Conservation (phyloP, 2,888 invertebrate species). For the Sphaeridia pumilis region DNA sequence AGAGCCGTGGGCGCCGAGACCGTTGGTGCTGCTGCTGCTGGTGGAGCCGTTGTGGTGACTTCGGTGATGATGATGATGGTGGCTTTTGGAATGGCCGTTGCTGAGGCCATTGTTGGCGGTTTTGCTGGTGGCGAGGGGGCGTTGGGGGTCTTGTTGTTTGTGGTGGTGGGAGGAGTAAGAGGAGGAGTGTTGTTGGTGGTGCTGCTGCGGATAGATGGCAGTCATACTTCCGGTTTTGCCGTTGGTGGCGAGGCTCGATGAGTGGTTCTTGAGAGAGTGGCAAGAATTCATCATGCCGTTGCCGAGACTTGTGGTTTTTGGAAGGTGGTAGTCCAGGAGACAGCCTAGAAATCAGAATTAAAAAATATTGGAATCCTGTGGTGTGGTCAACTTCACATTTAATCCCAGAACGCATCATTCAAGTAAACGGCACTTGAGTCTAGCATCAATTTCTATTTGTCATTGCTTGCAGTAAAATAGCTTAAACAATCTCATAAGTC, state of each 20-base stretch:
- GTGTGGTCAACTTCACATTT: not conserved
- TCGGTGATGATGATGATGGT: conserved; percentile 2
- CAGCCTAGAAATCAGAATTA: conserved; percentile 4
- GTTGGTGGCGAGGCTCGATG: not conserved
- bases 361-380: too few relatives aligned
- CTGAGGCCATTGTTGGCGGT: conserved; percentile 12
- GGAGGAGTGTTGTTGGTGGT: too few relatives aligned
- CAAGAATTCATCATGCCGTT: conserved; percentile 16
- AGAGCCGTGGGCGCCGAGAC: conserved; percentile 12
- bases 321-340: conserved; percentile 13
- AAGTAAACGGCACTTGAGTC: not conserved
- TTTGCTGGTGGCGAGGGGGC: conserved; percentile 14
- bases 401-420: not conserved
- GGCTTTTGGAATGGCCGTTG: conserved; percentile 10
- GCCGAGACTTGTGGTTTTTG: conserved; percentile 13
- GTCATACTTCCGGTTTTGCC: conserved; percentile 1
- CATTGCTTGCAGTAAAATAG: too few relatives aligned
- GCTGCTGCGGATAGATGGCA: not conserved
- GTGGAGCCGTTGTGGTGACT: conserved; percentile 10
- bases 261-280: conserved; percentile 1
- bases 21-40: conserved; percentile 5
- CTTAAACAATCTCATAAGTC: too few relatives aligned
- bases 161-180: too few relatives aligned
- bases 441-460: too few relatives aligned
- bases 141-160: too few relatives aligned